These are phyloP conservation scores for Biston betularia DNA, from an alignment of 2,888 invertebrate species.

Conservation along the genomic window DNA sequence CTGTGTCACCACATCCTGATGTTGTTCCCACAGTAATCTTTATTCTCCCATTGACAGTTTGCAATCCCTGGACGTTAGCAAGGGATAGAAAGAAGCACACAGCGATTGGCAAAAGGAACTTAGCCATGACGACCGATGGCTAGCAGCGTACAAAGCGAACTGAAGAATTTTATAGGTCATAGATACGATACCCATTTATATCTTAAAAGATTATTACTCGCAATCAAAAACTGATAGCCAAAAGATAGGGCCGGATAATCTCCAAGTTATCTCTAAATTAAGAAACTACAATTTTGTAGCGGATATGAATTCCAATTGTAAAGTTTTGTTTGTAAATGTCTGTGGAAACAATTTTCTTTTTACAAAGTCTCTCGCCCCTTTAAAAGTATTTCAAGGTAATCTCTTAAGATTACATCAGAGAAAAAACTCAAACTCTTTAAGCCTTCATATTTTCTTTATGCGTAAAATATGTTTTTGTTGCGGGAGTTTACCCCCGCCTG, in stretches of 20 bases:
- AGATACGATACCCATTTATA: conserved; percentile 35
- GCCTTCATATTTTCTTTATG: conserved; percentile 75
- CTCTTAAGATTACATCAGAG: conserved; percentile 74
- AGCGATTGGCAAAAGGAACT: conserved; percentile 34
- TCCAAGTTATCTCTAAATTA: conserved; percentile 22
- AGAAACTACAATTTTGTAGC: conserved; percentile 14
- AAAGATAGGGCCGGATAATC: conserved; percentile 29
- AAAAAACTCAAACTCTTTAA: conserved; percentile 77
- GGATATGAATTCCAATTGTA: conserved; percentile 33
- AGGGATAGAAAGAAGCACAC: conserved; percentile 44
- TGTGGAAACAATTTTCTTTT: conserved; percentile 67
- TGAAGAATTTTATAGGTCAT: conserved; percentile 30
- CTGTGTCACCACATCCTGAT: conserved; percentile 70
- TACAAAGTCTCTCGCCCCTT: conserved; percentile 57
- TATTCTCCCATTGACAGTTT: conserved; percentile 67
- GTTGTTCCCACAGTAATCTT: conserved; percentile 68
- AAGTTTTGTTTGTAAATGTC: conserved; percentile 43
- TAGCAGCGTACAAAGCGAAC: conserved; percentile 36
- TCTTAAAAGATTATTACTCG: conserved; percentile 18
- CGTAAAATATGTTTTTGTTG: conserved; percentile 71
- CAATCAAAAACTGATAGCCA: conserved; percentile 27
- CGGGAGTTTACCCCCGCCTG: conserved; percentile 49
- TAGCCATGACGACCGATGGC: conserved; percentile 52
- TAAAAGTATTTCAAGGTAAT: conserved; percentile 78
- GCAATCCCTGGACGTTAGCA: conserved; percentile 46